These are phyloP conservation scores for Lymantria dispar DNA, from an alignment of 2,888 invertebrate genomes.

Conservation along the genomic window DNA sequence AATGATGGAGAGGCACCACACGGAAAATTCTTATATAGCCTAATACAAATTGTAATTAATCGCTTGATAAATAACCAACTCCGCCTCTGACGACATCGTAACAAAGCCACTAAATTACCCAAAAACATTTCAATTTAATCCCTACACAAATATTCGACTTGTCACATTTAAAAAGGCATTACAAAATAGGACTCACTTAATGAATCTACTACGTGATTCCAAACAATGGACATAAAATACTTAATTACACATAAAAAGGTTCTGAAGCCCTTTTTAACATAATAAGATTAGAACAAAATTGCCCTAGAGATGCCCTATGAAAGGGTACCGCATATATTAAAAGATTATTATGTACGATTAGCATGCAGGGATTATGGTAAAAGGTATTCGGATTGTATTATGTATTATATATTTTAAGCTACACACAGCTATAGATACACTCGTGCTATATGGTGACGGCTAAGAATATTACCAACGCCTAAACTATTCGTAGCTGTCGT, in stretches of 20 bases:
- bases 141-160: constrained; percentile 14
- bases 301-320: constrained; percentile 25
- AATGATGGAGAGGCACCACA: no score
- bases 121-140: constrained; percentile 9
- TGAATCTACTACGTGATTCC: constrained; percentile 17
- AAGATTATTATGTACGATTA: constrained; percentile 41
- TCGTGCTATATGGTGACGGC: neutral
- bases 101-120: neutral
- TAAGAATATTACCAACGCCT: neutral
- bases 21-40: no score
- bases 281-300: constrained; percentile 38
- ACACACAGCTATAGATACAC: no score
- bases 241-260: constrained; percentile 42
- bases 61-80: no score
- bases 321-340: constrained; percentile 39
- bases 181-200: constrained; percentile 22
- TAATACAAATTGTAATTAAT: no score
- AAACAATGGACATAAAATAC: constrained; percentile 33
- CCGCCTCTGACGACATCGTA: neutral
- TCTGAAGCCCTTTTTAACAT: constrained; percentile 29
- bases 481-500: neutral
- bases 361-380: constrained; percentile 9
- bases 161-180: constrained; percentile 23
- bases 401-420: no score
- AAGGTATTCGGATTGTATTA: constrained; percentile 3